phyloP scores from a whole-genome alignment of 2,888 invertebrate species.

The Tineola bisselliella region DNA sequence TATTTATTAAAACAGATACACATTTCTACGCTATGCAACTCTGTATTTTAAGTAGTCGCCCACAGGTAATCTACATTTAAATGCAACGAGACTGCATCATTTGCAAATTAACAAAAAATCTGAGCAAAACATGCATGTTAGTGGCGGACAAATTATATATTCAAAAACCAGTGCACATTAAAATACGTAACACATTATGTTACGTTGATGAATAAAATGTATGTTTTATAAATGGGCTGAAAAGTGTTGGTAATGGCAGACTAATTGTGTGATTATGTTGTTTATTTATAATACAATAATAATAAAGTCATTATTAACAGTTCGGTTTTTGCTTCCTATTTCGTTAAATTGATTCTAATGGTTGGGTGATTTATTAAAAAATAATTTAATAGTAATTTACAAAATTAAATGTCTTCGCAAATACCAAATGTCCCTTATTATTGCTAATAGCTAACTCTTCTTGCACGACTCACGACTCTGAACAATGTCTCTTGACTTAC shows the following conservation, averaged over 20 bases:
- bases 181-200: background rate
- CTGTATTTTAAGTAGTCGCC: conserved; percentile 4
- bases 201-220: background rate
- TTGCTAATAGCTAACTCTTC: too few species aligned
- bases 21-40: background rate
- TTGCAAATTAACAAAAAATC: background rate
- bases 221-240: background rate
- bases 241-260: background rate
- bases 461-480: too few species aligned
- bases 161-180: background rate
- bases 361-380: too few species aligned
- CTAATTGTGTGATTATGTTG: background rate
- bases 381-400: too few species aligned
- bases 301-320: background rate
- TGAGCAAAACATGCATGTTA: background rate
- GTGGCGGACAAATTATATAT: background rate
- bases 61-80: background rate
- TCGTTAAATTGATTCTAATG: background rate
- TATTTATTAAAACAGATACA: background rate
- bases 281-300: background rate
- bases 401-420: too few species aligned
- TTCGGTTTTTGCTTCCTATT: background rate
- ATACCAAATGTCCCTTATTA: too few species aligned
- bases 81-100: background rate
- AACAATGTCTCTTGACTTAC: too few species aligned